These are phyloP conservation scores for Dasyurus viverrinus DNA, from an alignment of 2,113 vertebrate genomes.

Conservation along the genomic window DNA sequence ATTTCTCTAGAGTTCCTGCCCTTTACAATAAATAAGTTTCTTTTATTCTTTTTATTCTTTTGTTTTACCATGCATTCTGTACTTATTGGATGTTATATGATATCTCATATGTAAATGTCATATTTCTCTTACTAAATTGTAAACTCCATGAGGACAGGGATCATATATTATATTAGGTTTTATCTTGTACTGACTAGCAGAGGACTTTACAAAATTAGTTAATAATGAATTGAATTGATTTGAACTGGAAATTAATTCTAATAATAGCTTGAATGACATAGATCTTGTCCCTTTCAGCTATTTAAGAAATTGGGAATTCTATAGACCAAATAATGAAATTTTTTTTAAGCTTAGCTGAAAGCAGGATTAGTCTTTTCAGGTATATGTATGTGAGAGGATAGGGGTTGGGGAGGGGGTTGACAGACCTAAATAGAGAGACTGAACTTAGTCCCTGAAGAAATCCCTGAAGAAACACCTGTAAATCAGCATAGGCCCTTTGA, in stretches of 20 bases:
- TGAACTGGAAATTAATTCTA: not conserved
- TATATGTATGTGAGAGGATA: not conserved
- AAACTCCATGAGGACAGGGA: not conserved
- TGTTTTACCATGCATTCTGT: not conserved
- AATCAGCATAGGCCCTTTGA: not conserved
- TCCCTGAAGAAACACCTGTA: not conserved
- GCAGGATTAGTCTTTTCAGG: not conserved
- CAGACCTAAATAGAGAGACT: not conserved
- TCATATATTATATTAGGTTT: not conserved
- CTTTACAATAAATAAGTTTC: too few species aligned
- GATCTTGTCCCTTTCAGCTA: not conserved
- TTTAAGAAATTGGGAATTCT: not conserved
- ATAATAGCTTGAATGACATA: not conserved
- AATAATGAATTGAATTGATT: not conserved
- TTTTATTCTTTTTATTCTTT: too few species aligned
- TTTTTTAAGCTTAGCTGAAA: not conserved
- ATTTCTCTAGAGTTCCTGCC: too few species aligned
- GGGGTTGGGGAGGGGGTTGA: too few species aligned
- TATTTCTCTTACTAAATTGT: not conserved
- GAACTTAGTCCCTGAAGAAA: too few species aligned
- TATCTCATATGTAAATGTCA: not conserved
- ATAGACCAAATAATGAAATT: not conserved
- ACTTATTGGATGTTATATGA: not conserved
- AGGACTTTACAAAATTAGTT: not conserved
- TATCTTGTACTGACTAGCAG: not conserved